phyloP scores from a whole-genome alignment of 2,888 invertebrate genomes.

The Microplitis manilae region DNA sequence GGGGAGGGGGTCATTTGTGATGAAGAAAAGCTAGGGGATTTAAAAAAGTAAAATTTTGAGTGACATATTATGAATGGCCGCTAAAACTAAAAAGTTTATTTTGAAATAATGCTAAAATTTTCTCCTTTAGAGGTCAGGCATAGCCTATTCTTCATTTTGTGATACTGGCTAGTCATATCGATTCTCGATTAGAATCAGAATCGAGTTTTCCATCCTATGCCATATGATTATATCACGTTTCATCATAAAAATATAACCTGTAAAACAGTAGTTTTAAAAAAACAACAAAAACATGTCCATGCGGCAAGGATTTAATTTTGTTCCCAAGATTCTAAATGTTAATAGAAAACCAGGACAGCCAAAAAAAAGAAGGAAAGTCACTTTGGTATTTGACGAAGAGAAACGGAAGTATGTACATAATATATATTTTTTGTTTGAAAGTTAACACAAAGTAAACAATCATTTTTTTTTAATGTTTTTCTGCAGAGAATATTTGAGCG shows the following conservation, averaged over 20 bases:
- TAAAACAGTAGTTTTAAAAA: slow-evolving; percentile 52
- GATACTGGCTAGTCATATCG: too few relatives aligned
- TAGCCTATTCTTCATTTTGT: not conserved
- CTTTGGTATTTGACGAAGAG: slow-evolving; percentile 76
- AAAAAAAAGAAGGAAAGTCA: slow-evolving; percentile 73
- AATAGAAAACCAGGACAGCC: slow-evolving; percentile 58
- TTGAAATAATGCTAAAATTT: not conserved
- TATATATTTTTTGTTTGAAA: not conserved
- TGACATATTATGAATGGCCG: too few relatives aligned
- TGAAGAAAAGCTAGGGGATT: too few relatives aligned
- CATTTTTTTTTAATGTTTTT: slow-evolving; percentile 15
- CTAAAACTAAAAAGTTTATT: not conserved
- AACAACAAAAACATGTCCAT: slow-evolving; percentile 67
- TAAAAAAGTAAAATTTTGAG: too few relatives aligned
- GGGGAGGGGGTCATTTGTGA: too few relatives aligned
- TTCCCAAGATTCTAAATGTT: slow-evolving; percentile 53
- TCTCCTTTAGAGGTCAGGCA: not conserved
- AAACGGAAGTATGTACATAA: slow-evolving; percentile 74
- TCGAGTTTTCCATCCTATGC: too few relatives aligned
- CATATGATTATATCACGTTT: not conserved
- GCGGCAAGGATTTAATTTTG: slow-evolving; percentile 47
- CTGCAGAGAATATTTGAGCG: slow-evolving; percentile 84
- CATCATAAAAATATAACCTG: slow-evolving; percentile 4
- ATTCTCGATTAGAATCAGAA: too few relatives aligned
- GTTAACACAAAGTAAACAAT: not conserved